Evolutionary conservation across 1,140 invertebrate genomes (phyloP).

Genomic region (Tetramorium alpestre): DNA sequence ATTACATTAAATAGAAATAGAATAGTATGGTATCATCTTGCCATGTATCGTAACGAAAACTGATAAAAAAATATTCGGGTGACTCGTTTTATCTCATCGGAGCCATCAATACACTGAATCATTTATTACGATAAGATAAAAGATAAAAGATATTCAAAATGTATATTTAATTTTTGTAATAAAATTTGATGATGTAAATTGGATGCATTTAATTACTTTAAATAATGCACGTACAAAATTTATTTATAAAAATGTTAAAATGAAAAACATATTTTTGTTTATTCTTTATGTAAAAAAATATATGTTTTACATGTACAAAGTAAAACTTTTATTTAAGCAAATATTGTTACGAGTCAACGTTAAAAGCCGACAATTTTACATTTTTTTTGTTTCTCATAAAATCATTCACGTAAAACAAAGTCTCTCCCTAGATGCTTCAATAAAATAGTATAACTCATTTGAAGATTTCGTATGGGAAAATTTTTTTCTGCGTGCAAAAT

Average conservation of each 20-base stretch:
- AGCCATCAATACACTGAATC: not conserved
- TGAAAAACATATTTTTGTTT: not conserved
- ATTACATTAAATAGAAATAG: not conserved
- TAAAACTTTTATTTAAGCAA: too few species aligned
- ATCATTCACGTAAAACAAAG: too few species aligned
- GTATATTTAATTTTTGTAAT: not conserved
- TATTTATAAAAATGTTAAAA: not conserved
- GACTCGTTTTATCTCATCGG: not conserved
- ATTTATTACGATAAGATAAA: conserved; percentile 19
- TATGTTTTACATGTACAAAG: too few species aligned
- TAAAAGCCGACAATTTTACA: too few species aligned
- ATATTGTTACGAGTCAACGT: too few species aligned
- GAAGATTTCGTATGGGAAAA: too few species aligned
- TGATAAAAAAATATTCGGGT: conserved; percentile 20
- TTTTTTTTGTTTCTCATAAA: too few species aligned
- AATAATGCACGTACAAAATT: not conserved
- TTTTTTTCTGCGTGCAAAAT: too few species aligned
- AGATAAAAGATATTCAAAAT: not conserved
- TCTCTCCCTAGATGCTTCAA: too few species aligned
- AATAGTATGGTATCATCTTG: not conserved
- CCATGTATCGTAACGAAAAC: not conserved
- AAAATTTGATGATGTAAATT: not conserved
- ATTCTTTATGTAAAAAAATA: too few species aligned
- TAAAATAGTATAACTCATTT: too few species aligned
- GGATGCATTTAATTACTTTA: not conserved